Evolutionary conservation across 2,797 vertebrate species (phyloP).

Genomic region (Psittacula echo): DNA sequence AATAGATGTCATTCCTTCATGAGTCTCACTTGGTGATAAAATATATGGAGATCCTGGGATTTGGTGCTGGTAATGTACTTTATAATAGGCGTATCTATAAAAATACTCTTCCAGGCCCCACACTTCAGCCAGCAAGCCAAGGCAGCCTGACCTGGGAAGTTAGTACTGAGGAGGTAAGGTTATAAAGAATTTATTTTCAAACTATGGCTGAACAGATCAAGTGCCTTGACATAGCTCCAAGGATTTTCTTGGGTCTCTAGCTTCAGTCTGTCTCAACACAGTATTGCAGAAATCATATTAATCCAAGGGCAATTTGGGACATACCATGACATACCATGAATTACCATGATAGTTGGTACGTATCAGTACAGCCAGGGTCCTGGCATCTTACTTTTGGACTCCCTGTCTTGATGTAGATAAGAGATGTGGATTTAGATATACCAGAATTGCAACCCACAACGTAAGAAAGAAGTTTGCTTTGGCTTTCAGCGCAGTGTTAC

Average conservation of each 20-base stretch:
- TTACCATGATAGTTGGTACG: not conserved
- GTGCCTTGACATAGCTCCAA: not conserved
- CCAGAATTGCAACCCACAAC: not conserved
- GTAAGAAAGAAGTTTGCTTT: not conserved
- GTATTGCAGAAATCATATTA: not conserved
- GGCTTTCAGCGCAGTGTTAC: not conserved
- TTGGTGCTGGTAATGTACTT: not conserved
- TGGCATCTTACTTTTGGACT: not conserved
- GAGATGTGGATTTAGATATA: not conserved
- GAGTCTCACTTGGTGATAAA: not conserved
- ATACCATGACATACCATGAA: accelerated
- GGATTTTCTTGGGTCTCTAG: not conserved
- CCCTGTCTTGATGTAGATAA: not conserved
- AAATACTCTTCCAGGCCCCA: not conserved
- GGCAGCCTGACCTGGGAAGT: not conserved
- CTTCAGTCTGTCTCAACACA: not conserved
- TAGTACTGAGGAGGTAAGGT: not conserved
- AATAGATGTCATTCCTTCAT: not conserved
- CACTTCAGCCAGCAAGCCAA: not conserved
- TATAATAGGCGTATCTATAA: not conserved
- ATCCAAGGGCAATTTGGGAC: not conserved
- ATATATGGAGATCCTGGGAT: not conserved
- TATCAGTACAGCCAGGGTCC: not conserved
- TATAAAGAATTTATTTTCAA: not conserved
- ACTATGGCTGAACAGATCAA: not conserved